Evolutionary conservation across 2,797 vertebrate species (phyloP).

Genomic region (Enteromius trimaculatus): DNA sequence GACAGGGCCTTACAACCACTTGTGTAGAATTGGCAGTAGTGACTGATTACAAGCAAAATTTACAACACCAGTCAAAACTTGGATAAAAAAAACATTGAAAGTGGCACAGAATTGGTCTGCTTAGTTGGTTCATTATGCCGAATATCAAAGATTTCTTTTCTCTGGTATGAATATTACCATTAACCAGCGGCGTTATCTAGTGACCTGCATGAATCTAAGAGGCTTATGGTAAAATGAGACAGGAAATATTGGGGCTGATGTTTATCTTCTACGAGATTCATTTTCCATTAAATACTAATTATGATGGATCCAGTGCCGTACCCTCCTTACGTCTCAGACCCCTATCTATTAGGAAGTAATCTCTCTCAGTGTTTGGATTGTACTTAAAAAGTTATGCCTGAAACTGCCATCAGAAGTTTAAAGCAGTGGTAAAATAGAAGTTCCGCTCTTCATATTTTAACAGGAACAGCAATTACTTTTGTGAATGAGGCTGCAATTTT

Average conservation of each 20-base stretch:
- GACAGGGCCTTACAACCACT: background rate
- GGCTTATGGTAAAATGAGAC: slow-evolving; percentile 53
- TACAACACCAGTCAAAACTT: background rate
- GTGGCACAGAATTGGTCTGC: background rate
- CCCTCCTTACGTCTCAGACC: background rate
- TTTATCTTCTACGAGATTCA: slow-evolving; percentile 52
- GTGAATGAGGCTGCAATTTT: slow-evolving; percentile 61
- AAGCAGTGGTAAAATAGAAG: slow-evolving; percentile 47
- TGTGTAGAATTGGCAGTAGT: background rate
- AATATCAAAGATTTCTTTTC: slow-evolving; percentile 32
- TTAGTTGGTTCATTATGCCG: background rate
- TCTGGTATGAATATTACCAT: slow-evolving; percentile 13
- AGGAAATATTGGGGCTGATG: slow-evolving; percentile 38
- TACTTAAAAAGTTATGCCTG: slow-evolving; percentile 46
- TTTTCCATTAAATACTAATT: slow-evolving; percentile 50
- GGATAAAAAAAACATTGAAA: background rate
- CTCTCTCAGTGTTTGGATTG: slow-evolving; percentile 40
- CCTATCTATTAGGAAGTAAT: slow-evolving; percentile 56
- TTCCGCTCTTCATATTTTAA: slow-evolving; percentile 52
- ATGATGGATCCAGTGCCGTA: slow-evolving; percentile 41
- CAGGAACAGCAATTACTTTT: slow-evolving; percentile 63
- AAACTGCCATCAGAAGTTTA: slow-evolving; percentile 36
- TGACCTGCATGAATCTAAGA: slow-evolving; percentile 46
- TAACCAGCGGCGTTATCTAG: slow-evolving; percentile 36
- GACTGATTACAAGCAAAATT: background rate